Evolutionary conservation across 1,140 invertebrate genomes (phyloP).

Genomic region (Prorops nasuta): DNA sequence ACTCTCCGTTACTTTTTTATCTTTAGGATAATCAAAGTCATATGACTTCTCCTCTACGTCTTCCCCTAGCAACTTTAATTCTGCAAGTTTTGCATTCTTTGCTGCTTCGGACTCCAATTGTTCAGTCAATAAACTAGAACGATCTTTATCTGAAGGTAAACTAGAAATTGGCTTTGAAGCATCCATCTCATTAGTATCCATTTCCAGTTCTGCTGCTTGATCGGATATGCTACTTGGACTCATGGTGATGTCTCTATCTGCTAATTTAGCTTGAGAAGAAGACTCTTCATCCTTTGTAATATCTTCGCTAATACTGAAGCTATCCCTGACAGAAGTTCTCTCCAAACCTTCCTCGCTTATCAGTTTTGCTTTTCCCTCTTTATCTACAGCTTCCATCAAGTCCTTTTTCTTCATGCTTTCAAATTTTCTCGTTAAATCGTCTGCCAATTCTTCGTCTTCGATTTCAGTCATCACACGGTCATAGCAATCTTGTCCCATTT

Average conservation of each 20-base stretch:
- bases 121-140: constrained; percentile 10
- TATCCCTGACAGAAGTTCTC: constrained; percentile 32
- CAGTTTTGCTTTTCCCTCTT: neutral
- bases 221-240: constrained; percentile 50
- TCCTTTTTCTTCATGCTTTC: constrained; percentile 36
- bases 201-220: constrained; percentile 34
- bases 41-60: constrained; percentile 14
- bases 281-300: constrained; percentile 47
- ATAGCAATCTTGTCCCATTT: constrained; percentile 15
- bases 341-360: constrained; percentile 30
- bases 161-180: constrained; percentile 22
- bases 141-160: constrained; percentile 26
- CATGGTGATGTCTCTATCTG: constrained; percentile 41
- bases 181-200: constrained; percentile 26
- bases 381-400: constrained; percentile 7
- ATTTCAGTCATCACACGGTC: constrained; percentile 31
- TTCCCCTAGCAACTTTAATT: constrained; percentile 8
- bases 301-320: constrained; percentile 43
- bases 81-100: no score
- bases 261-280: constrained; percentile 31
- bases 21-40: constrained; percentile 21
- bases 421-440: constrained; percentile 47
- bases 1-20: constrained; percentile 32
- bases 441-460: constrained; percentile 42
- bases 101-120: constrained; percentile 15